Percentiles rank a stretch among this genome's conserved stretches.
Conservation (phyloP, 2,888 invertebrate genomes). For the Phanerotoma sp. region DNA sequence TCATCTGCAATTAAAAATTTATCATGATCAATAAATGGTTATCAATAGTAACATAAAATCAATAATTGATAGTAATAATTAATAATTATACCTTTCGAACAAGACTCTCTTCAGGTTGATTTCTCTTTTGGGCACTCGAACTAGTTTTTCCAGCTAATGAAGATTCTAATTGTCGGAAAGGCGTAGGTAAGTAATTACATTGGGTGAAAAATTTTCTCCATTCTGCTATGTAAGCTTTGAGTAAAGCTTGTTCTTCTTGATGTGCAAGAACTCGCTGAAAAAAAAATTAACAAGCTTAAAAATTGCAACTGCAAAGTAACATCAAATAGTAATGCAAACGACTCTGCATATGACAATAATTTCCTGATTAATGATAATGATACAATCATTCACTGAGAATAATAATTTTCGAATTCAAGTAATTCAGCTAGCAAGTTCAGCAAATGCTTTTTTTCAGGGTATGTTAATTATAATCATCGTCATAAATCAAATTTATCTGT, state of each 20-base stretch:
- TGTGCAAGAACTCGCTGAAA: conserved; percentile 78
- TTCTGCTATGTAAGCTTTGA: conserved; percentile 96
- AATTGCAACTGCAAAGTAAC: too few relatives aligned
- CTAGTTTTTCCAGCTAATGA: conserved; percentile 72
- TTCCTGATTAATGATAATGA: too few relatives aligned
- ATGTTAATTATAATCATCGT: too few relatives aligned
- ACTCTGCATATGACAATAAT: too few relatives aligned
- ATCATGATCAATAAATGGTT: too few relatives aligned
- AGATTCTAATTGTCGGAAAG: conserved; percentile 90
- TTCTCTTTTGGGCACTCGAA: conserved; percentile 49
- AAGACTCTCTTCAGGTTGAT: conserved; percentile 78
- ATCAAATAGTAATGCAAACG: too few relatives aligned
- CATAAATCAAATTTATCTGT: too few relatives aligned
- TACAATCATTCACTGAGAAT: too few relatives aligned
- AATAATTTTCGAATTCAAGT: too few relatives aligned
- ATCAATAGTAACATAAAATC: too few relatives aligned
- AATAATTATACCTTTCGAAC: conserved; percentile 68
- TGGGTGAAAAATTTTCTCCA: conserved; percentile 99
- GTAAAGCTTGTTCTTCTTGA: conserved; percentile 90
- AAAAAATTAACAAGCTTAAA: conserved; percentile 1
- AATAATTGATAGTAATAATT: neutral
- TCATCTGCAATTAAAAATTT: conserved; percentile 67
- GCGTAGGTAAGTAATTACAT: conserved; percentile 94
- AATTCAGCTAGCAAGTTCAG: too few relatives aligned
- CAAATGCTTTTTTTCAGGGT: too few relatives aligned